A percentile compares a stretch with the other conserved stretches of the same genome.
These are phyloP conservation scores for Gorsachius goisagi DNA, from an alignment of 2,113 vertebrate species.

Conservation along the genomic window DNA sequence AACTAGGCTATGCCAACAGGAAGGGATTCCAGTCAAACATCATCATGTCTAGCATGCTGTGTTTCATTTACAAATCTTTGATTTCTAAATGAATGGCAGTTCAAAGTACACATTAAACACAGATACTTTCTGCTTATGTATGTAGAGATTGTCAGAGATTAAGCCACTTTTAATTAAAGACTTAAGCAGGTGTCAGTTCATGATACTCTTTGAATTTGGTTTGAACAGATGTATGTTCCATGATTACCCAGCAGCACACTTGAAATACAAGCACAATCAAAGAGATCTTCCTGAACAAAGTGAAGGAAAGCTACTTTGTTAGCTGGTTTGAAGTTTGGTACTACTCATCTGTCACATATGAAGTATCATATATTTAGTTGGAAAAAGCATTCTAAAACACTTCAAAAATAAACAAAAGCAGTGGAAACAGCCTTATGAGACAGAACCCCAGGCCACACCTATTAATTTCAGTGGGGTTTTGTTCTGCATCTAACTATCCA, in stretches of 20 bases:
- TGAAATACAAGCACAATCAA: constrained; percentile 39
- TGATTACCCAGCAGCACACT: not conserved
- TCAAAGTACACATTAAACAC: constrained; percentile 57
- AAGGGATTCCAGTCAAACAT: constrained; percentile 29
- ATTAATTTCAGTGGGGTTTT: not conserved
- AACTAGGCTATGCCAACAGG: not conserved
- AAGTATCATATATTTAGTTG: not conserved
- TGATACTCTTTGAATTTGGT: constrained; percentile 25
- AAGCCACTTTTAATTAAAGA: constrained; percentile 59
- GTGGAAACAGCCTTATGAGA: not conserved
- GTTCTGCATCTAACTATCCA: not conserved
- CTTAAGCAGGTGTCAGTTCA: constrained; percentile 43
- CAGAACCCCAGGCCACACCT: not conserved
- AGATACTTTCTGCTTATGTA: constrained; percentile 30
- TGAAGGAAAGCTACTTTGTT: not conserved
- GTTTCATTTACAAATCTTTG: constrained; percentile 60
- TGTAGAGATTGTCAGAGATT: constrained; percentile 47
- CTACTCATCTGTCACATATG: not conserved
- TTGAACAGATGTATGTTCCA: not conserved
- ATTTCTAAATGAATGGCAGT: constrained; percentile 50
- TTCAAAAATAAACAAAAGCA: not conserved
- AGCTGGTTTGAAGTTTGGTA: not conserved
- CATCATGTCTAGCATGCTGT: not conserved
- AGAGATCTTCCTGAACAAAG: constrained; percentile 18
- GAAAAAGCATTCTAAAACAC: not conserved